Conservation (phyloP, 2,888 invertebrate species). For the Acronicta leporina region DNA sequence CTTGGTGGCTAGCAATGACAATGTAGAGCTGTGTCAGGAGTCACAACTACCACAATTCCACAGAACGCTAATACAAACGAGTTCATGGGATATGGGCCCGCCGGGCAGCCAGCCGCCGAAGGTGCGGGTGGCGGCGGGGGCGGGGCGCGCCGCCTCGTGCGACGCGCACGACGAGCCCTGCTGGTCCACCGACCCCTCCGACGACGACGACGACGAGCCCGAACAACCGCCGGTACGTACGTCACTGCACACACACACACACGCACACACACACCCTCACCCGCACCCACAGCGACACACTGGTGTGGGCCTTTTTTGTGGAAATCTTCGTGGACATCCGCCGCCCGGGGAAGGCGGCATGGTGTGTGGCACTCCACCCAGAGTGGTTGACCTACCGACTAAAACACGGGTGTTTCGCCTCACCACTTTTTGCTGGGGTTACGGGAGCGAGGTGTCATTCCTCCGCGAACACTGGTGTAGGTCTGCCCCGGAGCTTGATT, state of each 20-base stretch:
- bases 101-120: slow-evolving; percentile 68
- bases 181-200: slow-evolving; percentile 97
- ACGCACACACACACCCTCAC: background rate
- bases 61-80: slow-evolving; percentile 93
- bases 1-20: no score
- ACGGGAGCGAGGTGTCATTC: no score
- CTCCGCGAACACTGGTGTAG: background rate
- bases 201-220: slow-evolving; percentile 96
- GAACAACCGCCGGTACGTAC: slow-evolving; percentile 88
- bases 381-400: no score
- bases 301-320: no score
- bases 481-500: slow-evolving; percentile 19
- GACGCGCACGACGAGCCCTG: slow-evolving; percentile 92
- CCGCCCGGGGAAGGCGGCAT: no score
- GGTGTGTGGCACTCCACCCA: no score
- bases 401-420: no score
- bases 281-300: background rate
- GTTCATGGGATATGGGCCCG: slow-evolving; percentile 91
- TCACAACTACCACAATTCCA: slow-evolving; percentile 8
- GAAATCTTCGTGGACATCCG: no score
- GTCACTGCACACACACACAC: background rate
- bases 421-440: no score
- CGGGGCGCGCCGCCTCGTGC: slow-evolving; percentile 74
- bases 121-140: slow-evolving; percentile 60
- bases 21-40: no score